Evolutionary conservation across 2,888 invertebrate species (phyloP).

Genomic region (Machimus rusticus): DNA sequence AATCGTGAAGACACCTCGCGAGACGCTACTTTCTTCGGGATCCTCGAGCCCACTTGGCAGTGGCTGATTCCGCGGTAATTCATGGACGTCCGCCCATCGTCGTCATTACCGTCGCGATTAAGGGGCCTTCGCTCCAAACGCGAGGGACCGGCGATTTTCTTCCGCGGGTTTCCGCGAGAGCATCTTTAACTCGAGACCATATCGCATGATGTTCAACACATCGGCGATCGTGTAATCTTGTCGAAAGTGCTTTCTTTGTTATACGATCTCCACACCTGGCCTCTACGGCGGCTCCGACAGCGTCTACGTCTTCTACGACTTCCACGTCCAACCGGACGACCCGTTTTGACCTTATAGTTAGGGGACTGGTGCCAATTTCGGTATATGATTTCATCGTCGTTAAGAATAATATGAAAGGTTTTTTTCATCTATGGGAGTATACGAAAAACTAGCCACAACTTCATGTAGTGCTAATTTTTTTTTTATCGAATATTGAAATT

Average conservation of each 20-base stretch:
- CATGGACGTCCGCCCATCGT: background rate
- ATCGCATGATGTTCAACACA: background rate
- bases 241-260: conserved; percentile 27
- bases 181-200: background rate
- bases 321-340: background rate
- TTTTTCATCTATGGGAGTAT: too few relatives aligned
- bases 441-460: too few relatives aligned
- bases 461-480: too few relatives aligned
- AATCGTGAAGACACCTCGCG: background rate
- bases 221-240: background rate
- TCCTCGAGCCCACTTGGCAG: conserved; percentile 6
- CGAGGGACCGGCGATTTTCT: background rate
- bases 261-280: background rate
- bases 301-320: background rate
- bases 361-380: too few relatives aligned
- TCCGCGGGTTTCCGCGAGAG: background rate
- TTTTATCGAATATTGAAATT: too few relatives aligned
- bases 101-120: background rate
- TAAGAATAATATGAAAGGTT: too few relatives aligned
- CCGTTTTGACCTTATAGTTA: conserved; percentile 12
- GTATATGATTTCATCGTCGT: too few relatives aligned
- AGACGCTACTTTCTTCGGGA: conserved; percentile 20
- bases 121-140: background rate
- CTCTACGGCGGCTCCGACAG: background rate
- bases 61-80: conserved; percentile 12